Evolutionary conservation across 2,797 vertebrate species (phyloP).

Genomic region (Eulemur coronatus): DNA sequence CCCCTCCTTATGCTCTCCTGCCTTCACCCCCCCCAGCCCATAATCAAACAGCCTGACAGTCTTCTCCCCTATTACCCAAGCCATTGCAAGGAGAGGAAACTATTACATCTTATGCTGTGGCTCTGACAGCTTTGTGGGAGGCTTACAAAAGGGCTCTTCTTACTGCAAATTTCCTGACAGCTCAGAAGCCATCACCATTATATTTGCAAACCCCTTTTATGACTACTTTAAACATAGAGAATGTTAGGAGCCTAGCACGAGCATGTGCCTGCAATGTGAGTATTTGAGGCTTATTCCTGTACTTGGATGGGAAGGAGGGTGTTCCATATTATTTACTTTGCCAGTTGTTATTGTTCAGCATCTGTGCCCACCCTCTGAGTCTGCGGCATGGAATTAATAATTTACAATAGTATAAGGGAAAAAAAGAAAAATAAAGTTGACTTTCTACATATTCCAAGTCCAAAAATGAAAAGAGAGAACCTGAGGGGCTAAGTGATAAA

Average conservation of each 20-base stretch:
- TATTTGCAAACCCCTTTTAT: background rate
- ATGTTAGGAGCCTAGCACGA: background rate
- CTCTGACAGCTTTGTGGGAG: background rate
- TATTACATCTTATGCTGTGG: background rate
- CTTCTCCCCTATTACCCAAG: background rate
- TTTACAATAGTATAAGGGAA: background rate
- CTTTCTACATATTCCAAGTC: background rate
- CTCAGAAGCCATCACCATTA: background rate
- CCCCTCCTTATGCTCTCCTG: background rate
- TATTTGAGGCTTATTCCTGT: background rate
- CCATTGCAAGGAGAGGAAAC: background rate
- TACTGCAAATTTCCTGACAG: constrained; percentile 16
- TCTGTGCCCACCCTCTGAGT: background rate
- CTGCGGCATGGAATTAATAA: background rate
- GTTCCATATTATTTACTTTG: background rate
- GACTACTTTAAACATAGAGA: background rate
- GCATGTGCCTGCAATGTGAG: background rate
- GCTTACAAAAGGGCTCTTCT: background rate
- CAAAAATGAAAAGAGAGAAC: background rate
- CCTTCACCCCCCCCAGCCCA: background rate
- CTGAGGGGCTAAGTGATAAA: background rate
- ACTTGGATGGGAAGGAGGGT: background rate
- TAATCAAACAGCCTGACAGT: background rate
- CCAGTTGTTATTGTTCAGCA: background rate
- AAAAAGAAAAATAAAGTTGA: background rate